A percentile compares a stretch with the other conserved stretches of the same genome.
phyloP scores from a whole-genome alignment of 2,113 vertebrate genomes.

The Corythornis cristatus region DNA sequence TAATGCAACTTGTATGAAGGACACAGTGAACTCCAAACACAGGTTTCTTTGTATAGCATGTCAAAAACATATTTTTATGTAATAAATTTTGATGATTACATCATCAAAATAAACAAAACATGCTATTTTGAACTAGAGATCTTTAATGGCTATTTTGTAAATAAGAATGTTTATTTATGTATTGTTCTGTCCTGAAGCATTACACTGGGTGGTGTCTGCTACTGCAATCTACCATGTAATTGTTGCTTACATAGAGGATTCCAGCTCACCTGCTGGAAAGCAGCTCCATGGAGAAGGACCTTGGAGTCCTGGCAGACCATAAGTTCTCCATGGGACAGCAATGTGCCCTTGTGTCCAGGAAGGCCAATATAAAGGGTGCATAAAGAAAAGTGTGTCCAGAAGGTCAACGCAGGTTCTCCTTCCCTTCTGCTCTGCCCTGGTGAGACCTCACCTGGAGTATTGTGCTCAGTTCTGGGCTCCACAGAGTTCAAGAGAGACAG shows the following conservation, averaged over 20 bases:
- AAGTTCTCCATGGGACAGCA: too few relatives aligned
- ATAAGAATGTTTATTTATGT: background rate
- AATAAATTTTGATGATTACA: background rate
- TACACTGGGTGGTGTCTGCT: background rate
- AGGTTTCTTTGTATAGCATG: background rate
- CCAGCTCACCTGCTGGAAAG: too few relatives aligned
- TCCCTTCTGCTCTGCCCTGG: too few relatives aligned
- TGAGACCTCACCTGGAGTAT: too few relatives aligned
- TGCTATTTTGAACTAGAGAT: background rate
- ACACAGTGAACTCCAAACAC: background rate
- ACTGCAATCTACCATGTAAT: background rate
- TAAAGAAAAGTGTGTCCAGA: too few relatives aligned
- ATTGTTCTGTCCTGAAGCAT: background rate
- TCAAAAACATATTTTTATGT: background rate
- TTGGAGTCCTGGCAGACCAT: too few relatives aligned
- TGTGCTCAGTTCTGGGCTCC: too few relatives aligned
- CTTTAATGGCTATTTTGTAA: background rate
- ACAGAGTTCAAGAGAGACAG: too few relatives aligned
- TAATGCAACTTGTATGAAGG: background rate
- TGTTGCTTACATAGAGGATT: background rate
- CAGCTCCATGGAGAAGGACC: too few relatives aligned
- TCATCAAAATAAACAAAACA: constrained; percentile 1
- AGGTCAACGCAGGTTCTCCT: too few relatives aligned
- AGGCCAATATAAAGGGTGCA: too few relatives aligned
- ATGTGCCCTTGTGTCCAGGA: too few relatives aligned